Percentiles rank a stretch among this genome's conserved stretches.
These are phyloP conservation scores for Rhorus exstirpatorius DNA, from an alignment of 2,888 invertebrate genomes.

Conservation along the genomic window DNA sequence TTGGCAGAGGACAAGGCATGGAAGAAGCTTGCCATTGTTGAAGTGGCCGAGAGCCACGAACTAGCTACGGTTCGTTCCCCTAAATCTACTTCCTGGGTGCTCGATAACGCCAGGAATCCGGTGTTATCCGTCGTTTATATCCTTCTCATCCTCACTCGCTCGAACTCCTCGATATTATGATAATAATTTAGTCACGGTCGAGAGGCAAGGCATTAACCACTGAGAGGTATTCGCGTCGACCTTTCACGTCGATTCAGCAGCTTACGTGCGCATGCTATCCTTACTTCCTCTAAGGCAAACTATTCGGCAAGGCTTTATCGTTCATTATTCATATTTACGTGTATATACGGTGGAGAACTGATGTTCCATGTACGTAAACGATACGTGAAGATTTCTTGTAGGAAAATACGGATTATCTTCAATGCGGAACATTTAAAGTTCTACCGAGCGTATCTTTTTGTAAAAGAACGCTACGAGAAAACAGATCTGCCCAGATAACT, in stretches of 20 bases:
- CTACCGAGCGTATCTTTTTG: no score
- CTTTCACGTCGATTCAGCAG: slow-evolving; percentile 51
- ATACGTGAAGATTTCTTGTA: slow-evolving; percentile 1
- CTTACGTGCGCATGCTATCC: slow-evolving; percentile 9
- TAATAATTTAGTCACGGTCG: slow-evolving; percentile 69
- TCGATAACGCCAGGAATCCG: slow-evolving; percentile 69
- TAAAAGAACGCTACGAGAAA: no score
- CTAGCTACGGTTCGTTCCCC: slow-evolving; percentile 54
- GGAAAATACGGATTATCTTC: not conserved
- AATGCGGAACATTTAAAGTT: no score
- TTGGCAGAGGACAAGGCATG: slow-evolving; percentile 31
- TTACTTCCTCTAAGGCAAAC: slow-evolving; percentile 26
- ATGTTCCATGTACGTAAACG: not conserved
- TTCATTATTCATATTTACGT: not conserved
- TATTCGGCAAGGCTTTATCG: slow-evolving; percentile 33
- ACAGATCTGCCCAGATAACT: no score
- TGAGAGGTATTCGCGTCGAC: slow-evolving; percentile 63
- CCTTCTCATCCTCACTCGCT: slow-evolving; percentile 35
- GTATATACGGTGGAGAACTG: not conserved
- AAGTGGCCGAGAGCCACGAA: slow-evolving; percentile 53
- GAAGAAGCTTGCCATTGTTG: slow-evolving; percentile 59
- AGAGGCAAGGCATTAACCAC: slow-evolving; percentile 59
- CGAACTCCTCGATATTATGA: slow-evolving; percentile 68
- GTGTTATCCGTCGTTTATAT: slow-evolving; percentile 58
- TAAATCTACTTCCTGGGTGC: slow-evolving; percentile 67